phyloP scores from a whole-genome alignment of 1,140 invertebrate genomes.

The Penaeus chinensis region DNA sequence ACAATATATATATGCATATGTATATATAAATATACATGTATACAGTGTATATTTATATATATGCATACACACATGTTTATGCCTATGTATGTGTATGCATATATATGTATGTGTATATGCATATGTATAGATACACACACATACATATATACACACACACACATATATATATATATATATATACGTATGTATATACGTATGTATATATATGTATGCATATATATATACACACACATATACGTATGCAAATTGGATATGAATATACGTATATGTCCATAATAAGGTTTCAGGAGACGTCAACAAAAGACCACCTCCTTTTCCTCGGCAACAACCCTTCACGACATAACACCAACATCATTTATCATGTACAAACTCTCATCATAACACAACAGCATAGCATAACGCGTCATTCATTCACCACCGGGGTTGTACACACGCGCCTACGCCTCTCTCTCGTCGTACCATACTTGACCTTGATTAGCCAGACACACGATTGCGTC shows the following conservation, averaged over 20 bases:
- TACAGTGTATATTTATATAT: background rate
- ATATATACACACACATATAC: no score
- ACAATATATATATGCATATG: background rate
- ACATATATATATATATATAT: constrained; percentile 6
- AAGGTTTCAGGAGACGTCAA: no score
- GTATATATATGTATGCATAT: background rate
- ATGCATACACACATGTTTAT: background rate
- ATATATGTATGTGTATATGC: background rate
- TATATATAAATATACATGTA: background rate
- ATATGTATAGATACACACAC: background rate
- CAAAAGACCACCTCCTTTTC: no score
- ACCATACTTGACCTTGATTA: background rate
- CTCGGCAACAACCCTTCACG: no score
- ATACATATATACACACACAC: background rate
- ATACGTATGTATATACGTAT: background rate
- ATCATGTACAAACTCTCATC: no score
- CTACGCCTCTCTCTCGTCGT: background rate
- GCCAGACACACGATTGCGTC: background rate
- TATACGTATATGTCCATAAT: no score
- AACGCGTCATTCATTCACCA: no score
- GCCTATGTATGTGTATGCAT: background rate
- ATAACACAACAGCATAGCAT: no score
- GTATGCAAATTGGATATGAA: no score
- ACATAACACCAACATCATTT: no score
- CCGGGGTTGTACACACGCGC: background rate